Percentiles rank a stretch among this genome's conserved stretches.
These are phyloP conservation scores for Pelmatolapia mariae DNA, from an alignment of 2,113 vertebrate species.

Conservation along the genomic window DNA sequence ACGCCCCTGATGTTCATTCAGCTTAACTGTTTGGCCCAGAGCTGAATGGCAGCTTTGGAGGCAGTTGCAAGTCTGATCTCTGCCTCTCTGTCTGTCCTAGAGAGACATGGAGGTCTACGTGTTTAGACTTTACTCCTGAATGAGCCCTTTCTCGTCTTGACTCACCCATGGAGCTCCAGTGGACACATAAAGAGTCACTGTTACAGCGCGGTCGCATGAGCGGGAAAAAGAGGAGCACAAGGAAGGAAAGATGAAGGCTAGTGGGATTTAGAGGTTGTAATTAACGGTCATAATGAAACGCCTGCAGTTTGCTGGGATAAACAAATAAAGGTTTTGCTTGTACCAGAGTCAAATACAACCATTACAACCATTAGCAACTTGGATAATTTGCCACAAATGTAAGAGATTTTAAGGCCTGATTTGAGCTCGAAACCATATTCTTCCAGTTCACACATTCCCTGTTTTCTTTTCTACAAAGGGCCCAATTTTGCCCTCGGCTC, in stretches of 20 bases:
- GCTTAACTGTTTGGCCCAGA: neutral
- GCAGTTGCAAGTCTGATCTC: constrained; percentile 6
- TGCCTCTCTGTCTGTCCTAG: neutral
- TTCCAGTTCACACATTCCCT: neutral
- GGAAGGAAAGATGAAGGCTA: neutral
- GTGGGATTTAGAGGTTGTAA: neutral
- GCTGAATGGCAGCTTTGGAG: neutral
- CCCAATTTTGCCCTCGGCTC: neutral
- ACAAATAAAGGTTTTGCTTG: neutral
- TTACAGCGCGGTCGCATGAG: constrained; percentile 41
- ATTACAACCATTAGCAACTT: neutral
- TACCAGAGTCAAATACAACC: neutral
- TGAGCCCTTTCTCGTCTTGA: constrained; percentile 60
- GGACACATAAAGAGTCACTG: constrained; percentile 60
- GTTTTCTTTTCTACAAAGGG: neutral
- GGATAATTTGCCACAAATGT: neutral
- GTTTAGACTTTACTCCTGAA: constrained; percentile 55
- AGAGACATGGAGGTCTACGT: constrained; percentile 43
- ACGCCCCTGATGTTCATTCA: neutral
- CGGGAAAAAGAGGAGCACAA: constrained; percentile 1
- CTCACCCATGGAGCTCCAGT: constrained; percentile 32
- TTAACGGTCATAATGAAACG: neutral
- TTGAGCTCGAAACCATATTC: neutral
- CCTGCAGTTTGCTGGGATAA: neutral
- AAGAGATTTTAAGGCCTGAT: neutral